These are phyloP conservation scores for Drosophila elegans DNA, from an alignment of 1,140 invertebrate species.

Conservation along the genomic window DNA sequence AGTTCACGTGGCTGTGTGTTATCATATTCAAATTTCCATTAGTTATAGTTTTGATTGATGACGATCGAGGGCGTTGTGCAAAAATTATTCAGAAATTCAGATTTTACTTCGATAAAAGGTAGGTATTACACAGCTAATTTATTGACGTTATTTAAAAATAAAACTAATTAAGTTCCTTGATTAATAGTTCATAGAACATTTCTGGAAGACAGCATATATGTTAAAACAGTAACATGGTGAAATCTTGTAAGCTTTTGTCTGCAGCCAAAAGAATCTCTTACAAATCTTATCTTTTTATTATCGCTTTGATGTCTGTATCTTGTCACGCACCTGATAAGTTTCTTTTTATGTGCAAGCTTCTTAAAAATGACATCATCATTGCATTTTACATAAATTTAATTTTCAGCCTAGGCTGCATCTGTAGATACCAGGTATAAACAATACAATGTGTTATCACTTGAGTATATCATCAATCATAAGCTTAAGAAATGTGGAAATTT, in stretches of 20 bases:
- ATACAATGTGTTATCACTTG: background rate
- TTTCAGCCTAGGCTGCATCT: background rate
- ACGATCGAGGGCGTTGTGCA: background rate
- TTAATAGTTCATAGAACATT: background rate
- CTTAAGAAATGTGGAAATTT: background rate
- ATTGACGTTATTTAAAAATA: background rate
- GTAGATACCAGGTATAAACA: too few relatives aligned
- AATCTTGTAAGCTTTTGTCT: slow-evolving; percentile 19
- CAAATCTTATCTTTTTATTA: slow-evolving; percentile 27
- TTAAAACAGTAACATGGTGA: slow-evolving; percentile 1
- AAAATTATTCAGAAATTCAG: slow-evolving; percentile 29
- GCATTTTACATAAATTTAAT: slow-evolving; percentile 6
- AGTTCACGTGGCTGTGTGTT: slow-evolving; percentile 52
- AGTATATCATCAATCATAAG: background rate
- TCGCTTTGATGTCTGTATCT: slow-evolving; percentile 18
- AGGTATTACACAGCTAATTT: background rate
- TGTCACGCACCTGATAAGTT: slow-evolving; percentile 40
- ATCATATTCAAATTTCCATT: slow-evolving; percentile 41
- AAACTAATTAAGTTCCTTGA: background rate
- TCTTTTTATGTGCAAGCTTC: slow-evolving; percentile 12
- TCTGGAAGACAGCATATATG: slow-evolving; percentile 7
- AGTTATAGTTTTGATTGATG: slow-evolving; percentile 62
- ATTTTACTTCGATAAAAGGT: background rate
- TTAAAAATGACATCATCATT: slow-evolving; percentile 15
- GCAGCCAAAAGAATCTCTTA: slow-evolving; percentile 5